Evolutionary conservation across 2,888 invertebrate species (phyloP).

Genomic region (Abrostola tripartita): DNA sequence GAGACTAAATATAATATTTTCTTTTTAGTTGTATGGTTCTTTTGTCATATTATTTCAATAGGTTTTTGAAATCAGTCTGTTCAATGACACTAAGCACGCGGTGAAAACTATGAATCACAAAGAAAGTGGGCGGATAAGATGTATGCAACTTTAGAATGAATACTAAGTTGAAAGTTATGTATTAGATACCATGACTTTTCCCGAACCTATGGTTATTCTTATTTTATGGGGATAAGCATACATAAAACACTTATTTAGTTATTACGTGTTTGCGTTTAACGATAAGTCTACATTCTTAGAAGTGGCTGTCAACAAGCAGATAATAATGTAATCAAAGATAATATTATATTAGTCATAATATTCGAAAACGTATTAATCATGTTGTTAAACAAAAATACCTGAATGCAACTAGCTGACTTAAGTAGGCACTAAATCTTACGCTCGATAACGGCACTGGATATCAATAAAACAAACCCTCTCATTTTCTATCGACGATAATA

Average conservation of each 20-base stretch:
- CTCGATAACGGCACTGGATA: no score
- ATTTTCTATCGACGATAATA: neutral
- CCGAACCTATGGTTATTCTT: neutral
- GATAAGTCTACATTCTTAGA: no score
- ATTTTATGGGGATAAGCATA: neutral
- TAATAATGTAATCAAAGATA: no score
- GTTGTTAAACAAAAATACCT: no score
- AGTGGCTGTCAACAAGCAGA: no score
- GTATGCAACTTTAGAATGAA: slow-evolving; percentile 42
- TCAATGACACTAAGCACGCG: slow-evolving; percentile 27
- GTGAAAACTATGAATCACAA: slow-evolving; percentile 51
- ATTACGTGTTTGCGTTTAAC: no score
- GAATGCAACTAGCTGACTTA: no score
- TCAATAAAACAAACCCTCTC: no score
- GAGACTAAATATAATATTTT: neutral
- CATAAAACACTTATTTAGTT: no score
- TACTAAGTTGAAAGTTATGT: slow-evolving; percentile 40
- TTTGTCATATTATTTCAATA: neutral
- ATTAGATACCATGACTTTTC: neutral
- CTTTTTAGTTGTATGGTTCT: neutral
- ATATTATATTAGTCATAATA: no score
- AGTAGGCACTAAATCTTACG: no score
- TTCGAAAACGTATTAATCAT: no score
- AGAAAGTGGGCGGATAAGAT: slow-evolving; percentile 48
- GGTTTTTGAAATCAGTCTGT: slow-evolving; percentile 3